Percentiles rank a stretch among this genome's conserved stretches.
Conservation (phyloP, 2,113 vertebrate genomes). For the Empidonax traillii region DNA sequence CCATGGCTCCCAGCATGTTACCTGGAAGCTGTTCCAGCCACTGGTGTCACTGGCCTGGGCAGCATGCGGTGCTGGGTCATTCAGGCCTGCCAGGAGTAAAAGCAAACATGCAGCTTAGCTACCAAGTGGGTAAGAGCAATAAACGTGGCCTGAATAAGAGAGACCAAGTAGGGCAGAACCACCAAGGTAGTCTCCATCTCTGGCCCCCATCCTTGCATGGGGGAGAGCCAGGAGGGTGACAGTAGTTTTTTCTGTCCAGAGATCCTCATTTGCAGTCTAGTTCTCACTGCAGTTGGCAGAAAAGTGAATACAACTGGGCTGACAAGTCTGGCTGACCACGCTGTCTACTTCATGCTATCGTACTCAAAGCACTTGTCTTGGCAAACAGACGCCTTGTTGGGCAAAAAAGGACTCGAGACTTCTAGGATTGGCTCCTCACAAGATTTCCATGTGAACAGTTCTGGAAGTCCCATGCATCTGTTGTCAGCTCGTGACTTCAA, state of each 20-base stretch:
- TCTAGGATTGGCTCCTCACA: background rate
- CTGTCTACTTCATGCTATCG: background rate
- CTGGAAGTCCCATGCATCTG: background rate
- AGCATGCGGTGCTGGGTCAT: conserved; percentile 77
- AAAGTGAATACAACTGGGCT: background rate
- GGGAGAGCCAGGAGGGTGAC: background rate
- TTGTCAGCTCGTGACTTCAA: background rate
- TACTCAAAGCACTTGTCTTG: background rate
- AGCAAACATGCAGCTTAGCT: background rate
- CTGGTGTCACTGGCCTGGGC: conserved; percentile 76
- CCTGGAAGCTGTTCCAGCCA: conserved; percentile 92
- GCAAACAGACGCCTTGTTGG: background rate
- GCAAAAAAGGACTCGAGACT: background rate
- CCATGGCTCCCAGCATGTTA: conserved; percentile 37
- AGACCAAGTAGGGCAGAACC: background rate
- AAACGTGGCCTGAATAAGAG: background rate
- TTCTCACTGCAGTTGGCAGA: background rate
- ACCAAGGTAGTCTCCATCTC: background rate
- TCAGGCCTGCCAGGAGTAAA: conserved; percentile 78
- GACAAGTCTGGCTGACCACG: background rate
- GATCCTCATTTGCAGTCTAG: background rate
- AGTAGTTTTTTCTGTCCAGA: background rate
- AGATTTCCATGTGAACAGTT: background rate
- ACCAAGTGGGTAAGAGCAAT: background rate
- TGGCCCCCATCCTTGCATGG: background rate